Evolutionary conservation across 2,113 vertebrate species (phyloP).

Genomic region (human): GRCh38 chr1:212783501-212784000

Average conservation of each 20-base stretch:
- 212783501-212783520: neutral
- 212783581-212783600: neutral
- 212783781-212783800: neutral
- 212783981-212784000: slow-evolving; percentile 30
- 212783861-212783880: neutral
- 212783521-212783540: neutral
- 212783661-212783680: neutral
- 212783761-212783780: neutral
- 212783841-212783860: neutral
- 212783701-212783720: neutral
- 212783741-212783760: neutral
- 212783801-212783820: neutral
- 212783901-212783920: slow-evolving; percentile 32
- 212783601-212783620: neutral
- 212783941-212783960: neutral
- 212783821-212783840: neutral
- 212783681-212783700: neutral
- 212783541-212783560: neutral
- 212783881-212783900: slow-evolving; percentile 24
- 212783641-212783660: neutral
- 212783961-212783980: neutral
- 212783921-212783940: neutral
- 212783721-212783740: neutral
- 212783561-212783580: neutral
- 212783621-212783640: neutral